Percentiles rank a stretch among this genome's conserved stretches.
Conservation (phyloP, 2,113 vertebrate species). For the Engraulis encrasicolus region DNA sequence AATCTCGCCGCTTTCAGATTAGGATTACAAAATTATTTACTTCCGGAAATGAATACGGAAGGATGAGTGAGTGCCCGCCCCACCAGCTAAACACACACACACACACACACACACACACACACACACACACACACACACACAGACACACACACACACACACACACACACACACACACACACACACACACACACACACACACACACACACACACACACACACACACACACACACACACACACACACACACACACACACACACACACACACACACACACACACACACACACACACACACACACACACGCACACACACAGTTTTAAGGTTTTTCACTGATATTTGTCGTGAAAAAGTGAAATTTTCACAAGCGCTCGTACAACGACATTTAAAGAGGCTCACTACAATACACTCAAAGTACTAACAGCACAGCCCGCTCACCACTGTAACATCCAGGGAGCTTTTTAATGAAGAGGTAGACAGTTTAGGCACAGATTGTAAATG, state of each 20-base stretch:
- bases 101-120: background rate
- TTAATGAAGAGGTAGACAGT: constrained; percentile 49
- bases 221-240: too few relatives aligned
- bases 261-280: background rate
- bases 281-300: background rate
- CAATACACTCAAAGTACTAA: background rate
- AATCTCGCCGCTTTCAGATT: constrained; percentile 78
- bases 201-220: background rate
- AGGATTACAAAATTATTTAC: constrained; percentile 80
- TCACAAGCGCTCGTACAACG: too few relatives aligned
- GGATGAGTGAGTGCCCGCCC: constrained; percentile 39
- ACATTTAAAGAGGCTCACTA: too few relatives aligned
- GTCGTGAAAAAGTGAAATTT: too few relatives aligned
- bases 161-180: constrained; percentile 2
- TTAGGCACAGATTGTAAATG: constrained; percentile 68
- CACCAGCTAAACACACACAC: background rate
- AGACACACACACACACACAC: background rate
- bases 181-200: background rate
- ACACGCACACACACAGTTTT: background rate
- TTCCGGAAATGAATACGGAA: constrained; percentile 76
- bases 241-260: too few relatives aligned
- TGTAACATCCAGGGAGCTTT: background rate
- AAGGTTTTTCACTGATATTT: too few relatives aligned
- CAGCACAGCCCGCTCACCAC: too few relatives aligned
- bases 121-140: background rate